A percentile compares a stretch with the other conserved stretches of the same genome.
These are phyloP conservation scores for Tylochromis polylepis DNA, from an alignment of 2,113 vertebrate species.

Conservation along the genomic window DNA sequence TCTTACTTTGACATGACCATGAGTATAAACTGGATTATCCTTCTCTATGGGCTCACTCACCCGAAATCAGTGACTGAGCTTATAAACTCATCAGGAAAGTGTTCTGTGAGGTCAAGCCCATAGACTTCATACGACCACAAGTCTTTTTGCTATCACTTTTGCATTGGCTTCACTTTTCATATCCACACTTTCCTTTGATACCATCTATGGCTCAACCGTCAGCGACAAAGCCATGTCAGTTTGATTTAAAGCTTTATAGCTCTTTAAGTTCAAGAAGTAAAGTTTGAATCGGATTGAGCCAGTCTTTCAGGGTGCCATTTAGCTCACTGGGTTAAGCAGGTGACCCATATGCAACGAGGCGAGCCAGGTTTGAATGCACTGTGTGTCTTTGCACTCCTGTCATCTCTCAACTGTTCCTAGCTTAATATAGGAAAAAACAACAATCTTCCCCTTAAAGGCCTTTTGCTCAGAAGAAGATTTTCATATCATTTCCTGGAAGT, in stretches of 20 bases:
- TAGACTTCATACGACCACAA: neutral
- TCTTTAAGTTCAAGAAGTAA: neutral
- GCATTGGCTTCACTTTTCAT: neutral
- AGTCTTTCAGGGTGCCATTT: neutral
- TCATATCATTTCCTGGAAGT: neutral
- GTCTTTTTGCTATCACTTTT: neutral
- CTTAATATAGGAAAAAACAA: neutral
- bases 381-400: neutral
- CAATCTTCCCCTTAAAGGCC: neutral
- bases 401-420: neutral
- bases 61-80: neutral
- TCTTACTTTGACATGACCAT: neutral
- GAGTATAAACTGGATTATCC: neutral
- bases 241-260: neutral
- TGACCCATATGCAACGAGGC: neutral
- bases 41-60: neutral
- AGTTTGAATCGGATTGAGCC: neutral
- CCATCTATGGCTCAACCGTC: neutral
- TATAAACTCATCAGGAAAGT: neutral
- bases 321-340: neutral
- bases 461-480: neutral
- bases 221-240: neutral
- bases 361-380: neutral
- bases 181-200: neutral
- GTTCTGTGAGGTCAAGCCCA: neutral